Conservation (phyloP, 1,140 invertebrate genomes). For the Polypedilum vanderplanki region DNA sequence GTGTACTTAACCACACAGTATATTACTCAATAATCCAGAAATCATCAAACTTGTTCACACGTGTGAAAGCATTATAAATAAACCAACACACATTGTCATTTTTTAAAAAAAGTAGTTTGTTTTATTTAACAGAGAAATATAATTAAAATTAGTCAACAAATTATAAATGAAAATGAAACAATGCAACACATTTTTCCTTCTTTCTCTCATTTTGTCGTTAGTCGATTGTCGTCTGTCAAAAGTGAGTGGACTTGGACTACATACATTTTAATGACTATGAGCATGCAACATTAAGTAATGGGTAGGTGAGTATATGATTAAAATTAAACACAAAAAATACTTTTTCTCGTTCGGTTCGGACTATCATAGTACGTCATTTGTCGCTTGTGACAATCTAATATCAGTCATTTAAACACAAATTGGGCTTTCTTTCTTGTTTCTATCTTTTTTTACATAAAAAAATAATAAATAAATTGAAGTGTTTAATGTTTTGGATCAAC, state of each 20-base stretch:
- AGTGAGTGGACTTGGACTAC: not conserved
- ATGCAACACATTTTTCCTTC: slow-evolving; percentile 4
- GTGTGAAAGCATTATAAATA: no score
- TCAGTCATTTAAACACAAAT: not conserved
- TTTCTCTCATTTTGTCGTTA: not conserved
- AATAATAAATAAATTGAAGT: slow-evolving; percentile 13
- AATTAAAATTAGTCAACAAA: no score
- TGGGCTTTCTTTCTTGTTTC: no score
- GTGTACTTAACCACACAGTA: no score
- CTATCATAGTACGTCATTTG: not conserved
- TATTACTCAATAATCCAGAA: no score
- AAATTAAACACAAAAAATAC: not conserved
- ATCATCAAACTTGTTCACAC: no score
- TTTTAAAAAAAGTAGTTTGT: no score
- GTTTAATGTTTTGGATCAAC: not conserved
- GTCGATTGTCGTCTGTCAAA: slow-evolving; percentile 4
- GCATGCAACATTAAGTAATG: not conserved
- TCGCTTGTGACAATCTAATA: not conserved
- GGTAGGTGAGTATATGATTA: not conserved
- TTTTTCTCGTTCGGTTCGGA: not conserved
- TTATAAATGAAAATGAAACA: not conserved
- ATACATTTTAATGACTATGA: slow-evolving; percentile 19
- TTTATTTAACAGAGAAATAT: no score
- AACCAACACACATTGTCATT: no score
- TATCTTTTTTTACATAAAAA: not conserved